phyloP scores from a whole-genome alignment of 2,888 invertebrate genomes.

The Callyntrura sp. region DNA sequence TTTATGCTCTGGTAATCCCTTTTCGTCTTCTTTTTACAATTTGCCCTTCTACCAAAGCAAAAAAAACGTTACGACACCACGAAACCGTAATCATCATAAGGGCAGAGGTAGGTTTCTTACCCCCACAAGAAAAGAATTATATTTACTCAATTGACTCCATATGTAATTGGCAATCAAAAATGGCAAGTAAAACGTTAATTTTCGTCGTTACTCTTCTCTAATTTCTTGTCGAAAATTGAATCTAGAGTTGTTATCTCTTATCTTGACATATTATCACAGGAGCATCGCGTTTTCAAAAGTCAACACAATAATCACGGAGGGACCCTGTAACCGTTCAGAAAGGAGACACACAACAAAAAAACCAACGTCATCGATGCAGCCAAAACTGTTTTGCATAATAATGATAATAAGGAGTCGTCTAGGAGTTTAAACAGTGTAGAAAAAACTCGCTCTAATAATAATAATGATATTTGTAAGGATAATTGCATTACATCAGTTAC shows the following conservation, averaged over 20 bases:
- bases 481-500: conserved; percentile 22
- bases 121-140: neutral
- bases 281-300: neutral
- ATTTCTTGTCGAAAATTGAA: conserved; percentile 15
- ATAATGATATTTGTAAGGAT: conserved; percentile 39
- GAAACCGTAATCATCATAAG: neutral
- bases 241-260: conserved; percentile 8
- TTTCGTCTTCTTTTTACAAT: neutral
- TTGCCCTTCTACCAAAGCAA: neutral
- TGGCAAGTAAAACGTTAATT: conserved; percentile 13
- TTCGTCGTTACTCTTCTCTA: conserved; percentile 21
- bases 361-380: neutral
- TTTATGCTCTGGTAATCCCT: conserved; percentile 4
- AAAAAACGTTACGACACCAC: neutral
- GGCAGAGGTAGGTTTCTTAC: neutral
- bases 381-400: neutral
- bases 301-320: neutral
- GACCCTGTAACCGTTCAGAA: neutral
- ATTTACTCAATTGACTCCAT: neutral
- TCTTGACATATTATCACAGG: conserved; percentile 3
- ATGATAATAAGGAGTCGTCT: neutral
- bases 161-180: conserved; percentile 51
- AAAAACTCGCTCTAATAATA: conserved; percentile 4
- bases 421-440: neutral
- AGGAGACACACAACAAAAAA: neutral